Evolutionary conservation across 1,140 invertebrate genomes (phyloP).

Genomic region (Centruroides vittatus): DNA sequence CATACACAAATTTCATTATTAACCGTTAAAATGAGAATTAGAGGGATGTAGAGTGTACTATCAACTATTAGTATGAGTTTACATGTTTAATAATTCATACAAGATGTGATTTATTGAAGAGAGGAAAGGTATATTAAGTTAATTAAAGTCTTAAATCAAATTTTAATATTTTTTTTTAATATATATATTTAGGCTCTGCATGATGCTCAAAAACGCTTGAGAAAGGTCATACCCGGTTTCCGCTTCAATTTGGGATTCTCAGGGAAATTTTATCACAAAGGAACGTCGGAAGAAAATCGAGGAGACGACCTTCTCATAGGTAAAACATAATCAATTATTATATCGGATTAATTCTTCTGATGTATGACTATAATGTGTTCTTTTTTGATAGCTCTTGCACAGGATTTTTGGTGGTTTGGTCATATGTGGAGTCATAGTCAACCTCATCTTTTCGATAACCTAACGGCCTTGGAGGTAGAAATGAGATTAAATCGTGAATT

Average conservation of each 20-base stretch:
- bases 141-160: too few relatives aligned
- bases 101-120: too few relatives aligned
- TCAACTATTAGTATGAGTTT: too few relatives aligned
- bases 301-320: constrained; percentile 86
- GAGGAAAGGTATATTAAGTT: too few relatives aligned
- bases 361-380: too few relatives aligned
- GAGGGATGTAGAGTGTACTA: too few relatives aligned
- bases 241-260: constrained; percentile 95
- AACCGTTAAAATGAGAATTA: too few relatives aligned
- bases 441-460: constrained; percentile 83
- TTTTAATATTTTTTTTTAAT: neutral
- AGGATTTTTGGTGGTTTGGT: constrained; percentile 75
- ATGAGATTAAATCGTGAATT: constrained; percentile 89
- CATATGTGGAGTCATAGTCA: constrained; percentile 99
- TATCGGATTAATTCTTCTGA: too few relatives aligned
- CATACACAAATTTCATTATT: too few relatives aligned
- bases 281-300: constrained; percentile 74
- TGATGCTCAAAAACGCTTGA: constrained; percentile 64
- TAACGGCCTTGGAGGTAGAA: constrained; percentile 66
- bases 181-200: constrained; percentile 49
- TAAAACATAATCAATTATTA: constrained; percentile 23
- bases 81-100: too few relatives aligned
- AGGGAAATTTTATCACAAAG: constrained; percentile 90
- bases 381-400: constrained; percentile 15
- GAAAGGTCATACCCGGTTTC: constrained; percentile 41